Conservation (phyloP, 2,797 vertebrate genomes). For the Sebastes alutus region DNA sequence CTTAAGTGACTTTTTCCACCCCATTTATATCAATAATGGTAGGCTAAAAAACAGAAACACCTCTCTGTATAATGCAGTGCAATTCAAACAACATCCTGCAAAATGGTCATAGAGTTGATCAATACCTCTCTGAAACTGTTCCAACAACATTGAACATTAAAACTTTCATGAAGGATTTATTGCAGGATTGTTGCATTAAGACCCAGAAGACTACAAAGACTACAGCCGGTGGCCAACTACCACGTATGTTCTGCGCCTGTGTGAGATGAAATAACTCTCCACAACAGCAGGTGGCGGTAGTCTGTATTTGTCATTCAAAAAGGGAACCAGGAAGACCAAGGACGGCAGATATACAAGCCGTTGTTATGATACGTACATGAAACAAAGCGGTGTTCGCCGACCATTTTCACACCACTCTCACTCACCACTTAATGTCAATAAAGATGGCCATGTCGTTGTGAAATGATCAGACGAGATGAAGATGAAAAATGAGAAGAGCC, state of each 20-base stretch:
- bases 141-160: not conserved
- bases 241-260: not conserved
- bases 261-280: not conserved
- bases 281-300: not conserved
- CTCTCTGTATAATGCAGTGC: not conserved
- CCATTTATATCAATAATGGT: not conserved
- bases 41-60: not conserved
- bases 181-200: not conserved
- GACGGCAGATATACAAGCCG: too few relatives aligned
- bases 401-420: too few relatives aligned
- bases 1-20: not conserved
- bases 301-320: not conserved
- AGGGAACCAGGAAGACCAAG: too few relatives aligned
- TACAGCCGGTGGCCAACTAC: not conserved
- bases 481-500: too few relatives aligned
- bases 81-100: not conserved
- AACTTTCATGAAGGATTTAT: not conserved
- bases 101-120: not conserved
- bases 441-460: too few relatives aligned
- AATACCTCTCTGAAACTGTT: not conserved
- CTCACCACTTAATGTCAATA: accelerated
- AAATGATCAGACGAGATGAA: too few relatives aligned
- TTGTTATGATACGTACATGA: too few relatives aligned
- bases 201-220: not conserved
- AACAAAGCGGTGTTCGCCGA: too few relatives aligned